Percentiles rank a stretch among this genome's conserved stretches.
phyloP scores from a whole-genome alignment of 2,113 vertebrate genomes.

The Muntiacus reevesi region DNA sequence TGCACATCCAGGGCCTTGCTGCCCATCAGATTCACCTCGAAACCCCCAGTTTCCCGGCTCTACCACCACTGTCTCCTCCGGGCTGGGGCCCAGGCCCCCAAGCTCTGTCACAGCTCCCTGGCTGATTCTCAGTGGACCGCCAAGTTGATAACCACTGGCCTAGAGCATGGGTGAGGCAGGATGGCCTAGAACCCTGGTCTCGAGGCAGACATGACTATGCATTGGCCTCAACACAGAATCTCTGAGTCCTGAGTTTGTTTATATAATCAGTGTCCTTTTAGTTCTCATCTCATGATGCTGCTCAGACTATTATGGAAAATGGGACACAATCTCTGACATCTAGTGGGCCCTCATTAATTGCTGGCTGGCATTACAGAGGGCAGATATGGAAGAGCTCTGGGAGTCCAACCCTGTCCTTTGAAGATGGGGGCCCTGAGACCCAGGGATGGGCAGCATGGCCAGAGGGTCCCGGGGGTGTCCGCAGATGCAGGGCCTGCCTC shows the following conservation, averaged over 20 bases:
- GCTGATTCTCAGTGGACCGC: background rate
- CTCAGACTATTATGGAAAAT: background rate
- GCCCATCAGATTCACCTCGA: background rate
- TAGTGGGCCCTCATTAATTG: background rate
- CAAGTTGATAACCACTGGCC: background rate
- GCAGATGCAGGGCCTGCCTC: background rate
- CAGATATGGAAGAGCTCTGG: background rate
- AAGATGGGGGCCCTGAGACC: background rate
- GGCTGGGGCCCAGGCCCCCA: too few species aligned
- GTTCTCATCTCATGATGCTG: background rate
- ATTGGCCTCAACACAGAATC: background rate
- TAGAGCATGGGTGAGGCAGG: background rate
- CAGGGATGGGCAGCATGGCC: background rate
- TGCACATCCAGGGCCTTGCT: background rate
- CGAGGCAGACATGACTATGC: background rate
- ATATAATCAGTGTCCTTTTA: background rate
- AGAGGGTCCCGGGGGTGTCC: background rate
- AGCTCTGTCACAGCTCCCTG: background rate
- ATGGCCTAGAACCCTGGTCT: background rate
- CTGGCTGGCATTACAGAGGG: background rate
- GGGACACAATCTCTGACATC: background rate
- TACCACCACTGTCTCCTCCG: background rate
- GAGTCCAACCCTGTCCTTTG: background rate
- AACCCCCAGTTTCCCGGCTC: background rate
- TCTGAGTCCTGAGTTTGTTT: background rate